Percentiles rank a stretch among this genome's conserved stretches.
phyloP scores from a whole-genome alignment of 1,140 invertebrate genomes.

The Trichoplusia ni region DNA sequence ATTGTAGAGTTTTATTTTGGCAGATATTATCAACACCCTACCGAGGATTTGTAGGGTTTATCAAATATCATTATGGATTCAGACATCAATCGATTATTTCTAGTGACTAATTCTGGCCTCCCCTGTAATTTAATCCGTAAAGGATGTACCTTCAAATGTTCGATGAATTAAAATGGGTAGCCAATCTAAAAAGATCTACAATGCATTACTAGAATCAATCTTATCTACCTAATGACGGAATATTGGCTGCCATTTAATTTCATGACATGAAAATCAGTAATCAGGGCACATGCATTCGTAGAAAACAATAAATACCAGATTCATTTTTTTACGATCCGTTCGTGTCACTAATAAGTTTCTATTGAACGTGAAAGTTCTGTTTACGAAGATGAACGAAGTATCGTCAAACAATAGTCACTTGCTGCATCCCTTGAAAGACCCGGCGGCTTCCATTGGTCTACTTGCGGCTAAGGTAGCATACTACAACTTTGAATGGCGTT shows the following conservation, averaged over 20 bases:
- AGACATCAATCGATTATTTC: too few species aligned
- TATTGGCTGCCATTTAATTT: neutral
- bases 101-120: too few species aligned
- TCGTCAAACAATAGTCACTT: neutral
- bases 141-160: too few species aligned
- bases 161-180: neutral
- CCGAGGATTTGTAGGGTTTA: neutral
- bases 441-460: neutral
- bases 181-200: neutral
- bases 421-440: neutral
- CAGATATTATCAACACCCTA: slow-evolving; percentile 27
- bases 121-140: too few species aligned
- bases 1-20: slow-evolving; percentile 51
- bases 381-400: neutral
- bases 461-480: slow-evolving; percentile 38
- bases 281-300: neutral
- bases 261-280: slow-evolving; percentile 3
- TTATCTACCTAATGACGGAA: too few species aligned
- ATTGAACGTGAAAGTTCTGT: neutral
- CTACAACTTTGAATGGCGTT: slow-evolving; percentile 44
- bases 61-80: neutral
- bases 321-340: neutral
- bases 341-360: slow-evolving; percentile 1
- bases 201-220: slow-evolving; percentile 18
- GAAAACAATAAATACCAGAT: neutral